Conservation (phyloP, 2,113 vertebrate genomes). For the Onychorhynchus coronatus region DNA sequence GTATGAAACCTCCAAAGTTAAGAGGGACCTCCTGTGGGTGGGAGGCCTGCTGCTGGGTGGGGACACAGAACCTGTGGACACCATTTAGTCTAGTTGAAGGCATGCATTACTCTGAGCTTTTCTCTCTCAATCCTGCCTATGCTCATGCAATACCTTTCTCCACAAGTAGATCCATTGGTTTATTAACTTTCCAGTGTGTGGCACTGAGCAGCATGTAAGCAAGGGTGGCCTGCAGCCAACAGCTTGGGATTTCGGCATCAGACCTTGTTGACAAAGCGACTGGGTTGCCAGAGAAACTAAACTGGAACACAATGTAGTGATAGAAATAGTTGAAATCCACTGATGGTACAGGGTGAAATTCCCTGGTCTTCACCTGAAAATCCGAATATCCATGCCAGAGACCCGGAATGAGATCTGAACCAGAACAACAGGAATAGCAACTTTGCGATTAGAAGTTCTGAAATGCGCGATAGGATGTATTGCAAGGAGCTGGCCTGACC, state of each 20-base stretch:
- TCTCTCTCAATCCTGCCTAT: background rate
- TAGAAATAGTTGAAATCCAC: background rate
- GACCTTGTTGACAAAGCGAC: background rate
- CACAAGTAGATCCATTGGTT: background rate
- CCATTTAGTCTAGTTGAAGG: background rate
- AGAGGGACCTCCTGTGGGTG: background rate
- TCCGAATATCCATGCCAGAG: background rate
- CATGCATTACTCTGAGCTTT: background rate
- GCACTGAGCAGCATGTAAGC: background rate
- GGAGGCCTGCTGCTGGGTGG: background rate
- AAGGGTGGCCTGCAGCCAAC: background rate
- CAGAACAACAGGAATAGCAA: background rate
- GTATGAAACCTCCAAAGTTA: background rate
- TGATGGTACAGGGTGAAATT: background rate
- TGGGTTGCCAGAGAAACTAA: background rate
- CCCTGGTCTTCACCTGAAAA: background rate
- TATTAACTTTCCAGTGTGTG: background rate
- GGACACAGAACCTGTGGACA: background rate
- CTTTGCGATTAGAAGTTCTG: background rate
- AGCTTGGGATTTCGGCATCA: background rate
- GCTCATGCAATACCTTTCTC: background rate
- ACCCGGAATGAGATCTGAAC: background rate
- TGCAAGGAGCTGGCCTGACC: background rate
- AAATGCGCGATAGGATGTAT: fast-evolving
- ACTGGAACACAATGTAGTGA: background rate